These are phyloP conservation scores for Pemphredon lugubris DNA, from an alignment of 2,888 invertebrate species.

Conservation along the genomic window DNA sequence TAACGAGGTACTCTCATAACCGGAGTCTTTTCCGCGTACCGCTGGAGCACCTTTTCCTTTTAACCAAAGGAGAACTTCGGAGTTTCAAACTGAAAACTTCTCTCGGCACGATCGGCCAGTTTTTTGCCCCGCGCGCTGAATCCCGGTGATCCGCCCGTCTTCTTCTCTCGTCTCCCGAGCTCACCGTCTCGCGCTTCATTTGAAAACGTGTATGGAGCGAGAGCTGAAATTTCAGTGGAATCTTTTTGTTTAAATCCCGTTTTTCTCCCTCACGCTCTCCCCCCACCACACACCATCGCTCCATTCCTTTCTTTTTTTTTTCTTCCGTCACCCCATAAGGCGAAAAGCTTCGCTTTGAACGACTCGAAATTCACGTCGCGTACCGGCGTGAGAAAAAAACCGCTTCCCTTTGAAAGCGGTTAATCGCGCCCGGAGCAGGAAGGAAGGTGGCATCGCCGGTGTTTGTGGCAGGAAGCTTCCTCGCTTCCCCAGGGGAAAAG, in stretches of 20 bases:
- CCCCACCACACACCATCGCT: background rate
- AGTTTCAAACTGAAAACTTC: background rate
- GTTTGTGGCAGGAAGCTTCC: conserved; percentile 3
- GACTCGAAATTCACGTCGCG: background rate
- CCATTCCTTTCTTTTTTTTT: conserved; percentile 23
- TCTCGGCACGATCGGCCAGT: no score
- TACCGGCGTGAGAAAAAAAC: background rate
- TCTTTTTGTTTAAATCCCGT: no score
- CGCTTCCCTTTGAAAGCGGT: conserved; percentile 25
- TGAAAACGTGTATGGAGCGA: no score
- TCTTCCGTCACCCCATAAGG: background rate
- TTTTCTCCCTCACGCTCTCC: conserved; percentile 4
- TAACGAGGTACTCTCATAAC: background rate
- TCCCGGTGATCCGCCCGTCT: no score
- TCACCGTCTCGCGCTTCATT: no score
- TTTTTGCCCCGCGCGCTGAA: no score
- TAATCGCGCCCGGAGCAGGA: conserved; percentile 35
- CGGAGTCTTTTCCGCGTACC: background rate
- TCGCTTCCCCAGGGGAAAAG: conserved; percentile 15
- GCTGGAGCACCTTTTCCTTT: no score
- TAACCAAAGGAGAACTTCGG: no score
- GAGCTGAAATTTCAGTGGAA: no score
- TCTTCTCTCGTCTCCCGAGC: no score
- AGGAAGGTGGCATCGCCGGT: background rate
- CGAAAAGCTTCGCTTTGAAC: conserved; percentile 15